phyloP scores from a whole-genome alignment of 2,888 invertebrate genomes.

The Cloeon dipterum region DNA sequence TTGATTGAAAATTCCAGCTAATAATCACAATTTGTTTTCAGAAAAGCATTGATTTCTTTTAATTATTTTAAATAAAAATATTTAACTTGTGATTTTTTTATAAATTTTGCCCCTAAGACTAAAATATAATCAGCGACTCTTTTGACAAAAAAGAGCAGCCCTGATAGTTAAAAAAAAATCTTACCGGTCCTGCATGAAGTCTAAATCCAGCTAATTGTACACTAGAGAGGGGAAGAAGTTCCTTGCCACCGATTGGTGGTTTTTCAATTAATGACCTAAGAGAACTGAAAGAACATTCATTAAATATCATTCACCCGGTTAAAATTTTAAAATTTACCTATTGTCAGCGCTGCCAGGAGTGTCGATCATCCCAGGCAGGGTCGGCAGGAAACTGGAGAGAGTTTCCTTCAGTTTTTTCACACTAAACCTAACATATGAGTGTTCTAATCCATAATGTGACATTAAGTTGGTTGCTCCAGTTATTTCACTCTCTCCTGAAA shows the following conservation, averaged over 20 bases:
- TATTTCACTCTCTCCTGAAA: slow-evolving; percentile 65
- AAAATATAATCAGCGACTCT: no score
- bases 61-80: no score
- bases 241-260: slow-evolving; percentile 80
- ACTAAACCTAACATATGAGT: slow-evolving; percentile 94
- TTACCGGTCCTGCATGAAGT: slow-evolving; percentile 77
- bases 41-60: no score
- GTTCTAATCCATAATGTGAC: slow-evolving; percentile 88
- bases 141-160: no score
- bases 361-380: slow-evolving; percentile 86
- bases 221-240: slow-evolving; percentile 62
- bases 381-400: slow-evolving; percentile 82
- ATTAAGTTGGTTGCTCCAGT: slow-evolving; percentile 94
- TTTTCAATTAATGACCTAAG: slow-evolving; percentile 86
- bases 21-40: no score
- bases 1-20: no score
- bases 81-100: no score
- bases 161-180: no score
- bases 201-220: slow-evolving; percentile 82
- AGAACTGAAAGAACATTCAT: slow-evolving; percentile 60
- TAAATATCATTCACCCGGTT: no score
- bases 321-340: slow-evolving; percentile 22
- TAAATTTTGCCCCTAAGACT: no score
- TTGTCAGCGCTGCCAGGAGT: slow-evolving; percentile 55
- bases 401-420: slow-evolving; percentile 91